Base-by-base conservation (phyloP, 2,888 invertebrate species). In the Ornithoptera priamus region DNA sequence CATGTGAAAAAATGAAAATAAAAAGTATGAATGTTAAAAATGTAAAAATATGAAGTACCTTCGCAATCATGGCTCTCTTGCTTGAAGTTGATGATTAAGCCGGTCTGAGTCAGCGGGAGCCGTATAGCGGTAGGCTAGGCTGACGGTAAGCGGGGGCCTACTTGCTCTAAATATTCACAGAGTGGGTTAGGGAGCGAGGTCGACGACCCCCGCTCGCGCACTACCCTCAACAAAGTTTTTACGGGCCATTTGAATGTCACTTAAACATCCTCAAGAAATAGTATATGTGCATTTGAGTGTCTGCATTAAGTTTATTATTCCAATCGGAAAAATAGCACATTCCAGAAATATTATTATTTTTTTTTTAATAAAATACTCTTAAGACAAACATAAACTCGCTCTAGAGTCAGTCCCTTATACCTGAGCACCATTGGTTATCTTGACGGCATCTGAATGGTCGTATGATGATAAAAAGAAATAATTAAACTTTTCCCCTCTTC, bases 151-250 rank as follows among this genome's bases (percentile, higher is more conserved):
- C 82, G 82, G 83, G 85, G 85, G 81, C 86, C 86, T 85, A 84
- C 86, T 84, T 90, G 90, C 86, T 90, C 92, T 83, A 90, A 91
- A 91, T 90, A 88, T 81, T 80, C 78, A 76, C 81, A 74, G 85
- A 90, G 89, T 91, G 89, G 91, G 91, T 88, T 90, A 91, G 89
- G 90, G 88, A 90, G 88, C 82, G 86, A 78, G 90, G 87, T 87
- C 88, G 77, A 82, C 77, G 89, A 89, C 80, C 91, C 78, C 84
- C 85, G 86, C 83, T 77, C 78, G 78, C 78, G 78, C 77, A 78
- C 77, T 80, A 80, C 81, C 84, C 85, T 75, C 80, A 79, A 76
- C 78, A 42, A 61, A 63, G 76, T 83, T 86, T 86, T 86, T 86
- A 85, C 83, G 83, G 86, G 83, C 84, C 82, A 80, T 81, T 77